phyloP scores from a whole-genome alignment of 1,140 invertebrate genomes.

The Stegodyphus mimosarum region DNA sequence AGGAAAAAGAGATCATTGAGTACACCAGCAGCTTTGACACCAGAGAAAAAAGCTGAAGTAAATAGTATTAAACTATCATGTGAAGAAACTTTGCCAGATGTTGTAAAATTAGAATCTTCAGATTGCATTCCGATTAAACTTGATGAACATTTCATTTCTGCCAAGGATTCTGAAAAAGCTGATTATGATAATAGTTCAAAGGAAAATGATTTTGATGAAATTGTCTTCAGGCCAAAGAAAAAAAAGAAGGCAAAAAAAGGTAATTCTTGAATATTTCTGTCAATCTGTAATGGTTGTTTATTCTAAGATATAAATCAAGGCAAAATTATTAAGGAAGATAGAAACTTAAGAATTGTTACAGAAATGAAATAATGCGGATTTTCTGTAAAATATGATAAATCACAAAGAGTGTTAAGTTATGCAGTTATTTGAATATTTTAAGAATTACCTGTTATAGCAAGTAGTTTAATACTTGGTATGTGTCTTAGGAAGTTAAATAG shows the following conservation, averaged over 20 bases:
- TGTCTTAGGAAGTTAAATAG: too few species aligned
- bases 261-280: background rate
- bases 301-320: too few species aligned
- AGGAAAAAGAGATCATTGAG: slow-evolving; percentile 42
- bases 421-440: too few species aligned
- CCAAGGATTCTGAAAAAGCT: background rate
- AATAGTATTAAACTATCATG: background rate
- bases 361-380: too few species aligned
- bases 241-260: slow-evolving; percentile 34
- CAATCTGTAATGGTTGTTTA: too few species aligned
- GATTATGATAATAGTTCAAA: background rate
- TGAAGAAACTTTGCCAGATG: slow-evolving; percentile 16
- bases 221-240: slow-evolving; percentile 53
- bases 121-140: slow-evolving; percentile 6
- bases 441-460: too few species aligned
- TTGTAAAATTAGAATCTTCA: slow-evolving; percentile 29
- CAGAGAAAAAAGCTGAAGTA: background rate
- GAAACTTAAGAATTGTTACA: too few species aligned
- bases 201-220: slow-evolving; percentile 32
- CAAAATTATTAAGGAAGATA: too few species aligned
- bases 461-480: too few species aligned
- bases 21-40: background rate
- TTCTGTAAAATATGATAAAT: too few species aligned
- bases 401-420: too few species aligned
- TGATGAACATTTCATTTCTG: background rate